phyloP scores from a whole-genome alignment of 2,113 vertebrate genomes.

The Phaethon lepturus region DNA sequence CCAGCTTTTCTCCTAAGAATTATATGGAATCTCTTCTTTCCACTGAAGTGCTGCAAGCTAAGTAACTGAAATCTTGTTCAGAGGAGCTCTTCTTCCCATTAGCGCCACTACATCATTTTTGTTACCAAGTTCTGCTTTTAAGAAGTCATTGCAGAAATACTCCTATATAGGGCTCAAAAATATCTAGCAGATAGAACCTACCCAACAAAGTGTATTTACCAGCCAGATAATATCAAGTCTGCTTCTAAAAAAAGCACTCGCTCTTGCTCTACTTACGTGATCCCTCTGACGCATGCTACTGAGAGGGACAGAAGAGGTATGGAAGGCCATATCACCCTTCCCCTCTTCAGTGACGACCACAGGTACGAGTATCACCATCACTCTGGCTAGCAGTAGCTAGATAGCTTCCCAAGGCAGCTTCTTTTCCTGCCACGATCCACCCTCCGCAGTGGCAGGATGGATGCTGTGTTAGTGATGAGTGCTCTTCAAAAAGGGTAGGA shows the following conservation, averaged over 20 bases:
- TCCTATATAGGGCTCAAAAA: background rate
- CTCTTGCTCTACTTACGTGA: background rate
- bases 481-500: background rate
- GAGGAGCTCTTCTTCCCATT: background rate
- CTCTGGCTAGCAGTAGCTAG: background rate
- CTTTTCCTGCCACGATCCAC: background rate
- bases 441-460: background rate
- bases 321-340: background rate
- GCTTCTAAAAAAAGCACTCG: background rate
- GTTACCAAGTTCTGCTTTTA: background rate
- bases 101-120: background rate
- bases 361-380: background rate
- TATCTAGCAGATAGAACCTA: background rate
- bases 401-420: background rate
- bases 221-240: background rate
- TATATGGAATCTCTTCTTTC: background rate
- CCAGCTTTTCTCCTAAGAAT: background rate
- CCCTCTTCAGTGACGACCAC: background rate
- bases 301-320: background rate
- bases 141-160: background rate
- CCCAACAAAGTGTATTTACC: background rate
- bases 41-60: background rate
- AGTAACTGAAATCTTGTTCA: background rate
- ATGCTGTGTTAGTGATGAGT: background rate
- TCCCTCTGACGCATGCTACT: background rate